These are phyloP conservation scores for Macrostomum lignano DNA, from an alignment of 1,140 invertebrate species.

Conservation along the genomic window DNA sequence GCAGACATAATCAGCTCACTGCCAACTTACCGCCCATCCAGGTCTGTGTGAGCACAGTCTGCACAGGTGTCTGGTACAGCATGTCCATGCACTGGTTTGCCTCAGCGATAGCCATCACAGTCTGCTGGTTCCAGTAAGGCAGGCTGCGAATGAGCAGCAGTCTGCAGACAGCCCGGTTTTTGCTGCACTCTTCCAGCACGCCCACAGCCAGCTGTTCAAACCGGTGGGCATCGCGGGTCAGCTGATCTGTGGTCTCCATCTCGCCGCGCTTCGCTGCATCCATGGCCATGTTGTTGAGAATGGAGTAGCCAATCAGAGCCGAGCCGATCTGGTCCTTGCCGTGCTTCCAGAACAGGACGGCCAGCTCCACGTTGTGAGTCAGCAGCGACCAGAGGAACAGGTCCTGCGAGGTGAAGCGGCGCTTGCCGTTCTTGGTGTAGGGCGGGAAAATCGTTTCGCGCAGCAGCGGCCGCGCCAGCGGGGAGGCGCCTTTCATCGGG, in stretches of 20 bases:
- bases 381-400: slow-evolving; percentile 27
- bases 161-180: not conserved
- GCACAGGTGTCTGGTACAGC: not conserved
- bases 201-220: no score
- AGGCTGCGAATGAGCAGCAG: not conserved
- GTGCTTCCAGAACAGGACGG: slow-evolving; percentile 11
- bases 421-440: no score
- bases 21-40: no score
- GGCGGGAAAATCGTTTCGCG: no score
- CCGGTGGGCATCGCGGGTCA: no score
- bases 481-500: no score
- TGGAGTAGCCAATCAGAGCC: not conserved
- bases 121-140: not conserved
- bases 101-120: not conserved
- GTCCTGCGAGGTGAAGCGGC: slow-evolving; percentile 11
- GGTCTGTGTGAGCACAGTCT: not conserved
- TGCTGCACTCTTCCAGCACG: not conserved
- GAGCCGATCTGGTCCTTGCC: slow-evolving; percentile 3
- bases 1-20: no score
- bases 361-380: slow-evolving; percentile 19
- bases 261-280: not conserved
- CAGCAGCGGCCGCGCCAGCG: no score
- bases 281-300: not conserved
- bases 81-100: not conserved
- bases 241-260: not conserved